Evolutionary conservation across 2,888 invertebrate genomes (phyloP).

Genomic region (Stomorhina lunata): DNA sequence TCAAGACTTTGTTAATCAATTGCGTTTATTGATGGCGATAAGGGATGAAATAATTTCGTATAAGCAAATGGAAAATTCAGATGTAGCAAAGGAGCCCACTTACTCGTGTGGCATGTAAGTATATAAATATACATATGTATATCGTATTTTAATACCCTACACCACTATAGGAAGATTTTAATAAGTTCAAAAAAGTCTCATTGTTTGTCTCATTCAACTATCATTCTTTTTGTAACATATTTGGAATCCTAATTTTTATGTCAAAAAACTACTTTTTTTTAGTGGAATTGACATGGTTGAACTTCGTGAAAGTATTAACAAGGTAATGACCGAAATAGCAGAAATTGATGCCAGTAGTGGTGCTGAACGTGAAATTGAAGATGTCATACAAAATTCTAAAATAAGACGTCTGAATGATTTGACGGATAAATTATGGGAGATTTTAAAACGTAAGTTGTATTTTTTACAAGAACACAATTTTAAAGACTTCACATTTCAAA

Average conservation of each 20-base stretch:
- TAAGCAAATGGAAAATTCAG: constrained; percentile 67
- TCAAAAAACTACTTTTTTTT: too few species aligned
- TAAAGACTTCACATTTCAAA: too few species aligned
- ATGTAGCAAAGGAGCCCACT: constrained; percentile 68
- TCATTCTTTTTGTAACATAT: too few species aligned
- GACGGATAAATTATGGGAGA: constrained; percentile 78
- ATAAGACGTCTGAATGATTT: constrained; percentile 73
- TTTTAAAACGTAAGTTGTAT: constrained; percentile 74
- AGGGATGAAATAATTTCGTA: constrained; percentile 77
- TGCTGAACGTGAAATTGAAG: constrained; percentile 75
- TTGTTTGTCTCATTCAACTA: too few species aligned
- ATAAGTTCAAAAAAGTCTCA: too few species aligned
- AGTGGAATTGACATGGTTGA: constrained; percentile 75
- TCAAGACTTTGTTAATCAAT: constrained; percentile 76
- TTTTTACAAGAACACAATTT: too few species aligned
- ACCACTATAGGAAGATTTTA: too few species aligned
- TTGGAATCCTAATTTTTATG: neutral
- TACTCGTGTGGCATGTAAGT: constrained; percentile 75
- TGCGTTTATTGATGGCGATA: constrained; percentile 75
- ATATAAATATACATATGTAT: too few species aligned
- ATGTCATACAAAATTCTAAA: constrained; percentile 74
- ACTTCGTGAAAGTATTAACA: constrained; percentile 73
- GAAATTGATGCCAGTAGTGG: constrained; percentile 69
- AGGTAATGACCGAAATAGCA: constrained; percentile 75
- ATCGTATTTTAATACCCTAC: too few species aligned